Evolutionary conservation across 2,113 vertebrate genomes (phyloP).

Genomic region (Rutilus rutilus): DNA sequence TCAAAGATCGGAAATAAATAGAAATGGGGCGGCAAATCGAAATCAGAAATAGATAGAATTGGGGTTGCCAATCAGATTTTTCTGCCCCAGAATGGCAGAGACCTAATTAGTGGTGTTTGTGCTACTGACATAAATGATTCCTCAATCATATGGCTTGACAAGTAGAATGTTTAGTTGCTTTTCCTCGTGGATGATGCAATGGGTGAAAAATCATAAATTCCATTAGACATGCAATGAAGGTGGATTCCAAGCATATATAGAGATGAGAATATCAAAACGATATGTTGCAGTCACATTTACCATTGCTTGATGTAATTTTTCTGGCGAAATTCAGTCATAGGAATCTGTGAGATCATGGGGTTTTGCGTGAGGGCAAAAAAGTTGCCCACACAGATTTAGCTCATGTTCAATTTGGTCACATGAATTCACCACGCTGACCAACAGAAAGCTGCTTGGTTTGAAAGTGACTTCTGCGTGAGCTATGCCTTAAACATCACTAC

Average conservation of each 20-base stretch:
- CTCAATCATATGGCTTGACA: not conserved
- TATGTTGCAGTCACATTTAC: not conserved
- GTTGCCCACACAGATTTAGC: not conserved
- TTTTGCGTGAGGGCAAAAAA: not conserved
- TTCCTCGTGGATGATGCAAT: not conserved
- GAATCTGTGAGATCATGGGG: not conserved
- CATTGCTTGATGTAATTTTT: not conserved
- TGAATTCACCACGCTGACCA: not conserved
- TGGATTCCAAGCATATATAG: not conserved
- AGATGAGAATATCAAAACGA: too few species aligned
- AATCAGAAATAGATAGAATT: slow-evolving; percentile 15
- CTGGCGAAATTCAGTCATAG: not conserved
- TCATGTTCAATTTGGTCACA: not conserved
- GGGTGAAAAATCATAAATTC: not conserved
- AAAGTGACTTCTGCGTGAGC: not conserved
- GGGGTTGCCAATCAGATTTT: slow-evolving; percentile 5
- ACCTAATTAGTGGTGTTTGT: slow-evolving; percentile 32
- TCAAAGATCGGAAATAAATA: slow-evolving; percentile 18
- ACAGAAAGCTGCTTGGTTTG: not conserved
- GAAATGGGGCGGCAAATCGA: not conserved
- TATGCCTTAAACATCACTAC: not conserved
- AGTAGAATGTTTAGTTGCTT: not conserved
- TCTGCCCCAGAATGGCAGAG: not conserved
- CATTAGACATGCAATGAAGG: not conserved
- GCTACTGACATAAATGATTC: not conserved